Evolutionary conservation across 2,113 vertebrate species (phyloP).

Genomic region (Oreochromis spilurus): DNA sequence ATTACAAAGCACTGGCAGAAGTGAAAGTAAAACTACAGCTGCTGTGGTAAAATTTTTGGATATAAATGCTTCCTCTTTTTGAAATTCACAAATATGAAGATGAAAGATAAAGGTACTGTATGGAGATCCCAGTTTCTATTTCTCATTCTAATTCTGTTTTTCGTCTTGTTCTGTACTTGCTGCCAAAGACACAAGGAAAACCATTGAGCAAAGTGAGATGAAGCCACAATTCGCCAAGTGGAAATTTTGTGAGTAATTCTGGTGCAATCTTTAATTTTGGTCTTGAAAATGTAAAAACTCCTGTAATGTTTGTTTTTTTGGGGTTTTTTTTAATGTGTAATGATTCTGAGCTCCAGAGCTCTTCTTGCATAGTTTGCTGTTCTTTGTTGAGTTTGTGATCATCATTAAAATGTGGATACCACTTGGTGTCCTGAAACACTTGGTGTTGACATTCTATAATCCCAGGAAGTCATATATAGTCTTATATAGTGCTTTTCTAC

Average conservation of each 20-base stretch:
- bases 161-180: rapidly evolving
- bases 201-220: not conserved
- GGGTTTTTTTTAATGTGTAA: not conserved
- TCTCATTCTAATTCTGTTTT: not conserved
- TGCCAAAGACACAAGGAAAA: rapidly evolving
- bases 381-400: not conserved
- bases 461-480: not conserved
- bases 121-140: not conserved
- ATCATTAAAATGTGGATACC: not conserved
- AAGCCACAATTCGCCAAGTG: not conserved
- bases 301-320: rapidly evolving
- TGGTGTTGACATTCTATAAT: not conserved
- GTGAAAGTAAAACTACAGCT: not conserved
- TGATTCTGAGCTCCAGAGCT: rapidly evolving
- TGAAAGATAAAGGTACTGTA: rapidly evolving
- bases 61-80: not conserved
- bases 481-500: not conserved
- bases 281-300: not conserved
- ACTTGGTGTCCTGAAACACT: not conserved
- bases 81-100: not conserved
- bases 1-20: not conserved
- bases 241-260: not conserved
- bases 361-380: not conserved
- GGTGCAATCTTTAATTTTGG: not conserved
- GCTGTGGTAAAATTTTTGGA: rapidly evolving